Evolutionary conservation across 2,113 vertebrate species (phyloP).

Genomic region (Heterotilapia buettikoferi): DNA sequence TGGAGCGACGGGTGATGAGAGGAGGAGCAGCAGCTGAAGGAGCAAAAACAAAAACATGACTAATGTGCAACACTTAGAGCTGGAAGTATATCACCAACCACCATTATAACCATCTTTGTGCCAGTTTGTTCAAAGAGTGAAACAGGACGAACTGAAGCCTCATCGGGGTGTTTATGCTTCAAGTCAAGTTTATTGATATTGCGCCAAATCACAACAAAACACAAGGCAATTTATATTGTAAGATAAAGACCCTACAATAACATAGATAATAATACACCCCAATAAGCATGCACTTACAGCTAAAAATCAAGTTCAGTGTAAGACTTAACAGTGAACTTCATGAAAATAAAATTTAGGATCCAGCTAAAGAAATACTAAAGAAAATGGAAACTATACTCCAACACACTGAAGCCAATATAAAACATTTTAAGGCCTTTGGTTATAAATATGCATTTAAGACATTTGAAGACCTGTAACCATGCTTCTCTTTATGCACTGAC

Average conservation of each 20-base stretch:
- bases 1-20: conserved; percentile 57
- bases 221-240: rapidly evolving
- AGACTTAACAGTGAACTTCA: not conserved
- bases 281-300: not conserved
- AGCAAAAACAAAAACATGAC: not conserved
- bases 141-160: not conserved
- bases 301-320: rapidly evolving
- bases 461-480: not conserved
- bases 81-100: no score
- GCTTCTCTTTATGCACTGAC: no score
- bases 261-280: not conserved
- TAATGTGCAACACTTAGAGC: not conserved
- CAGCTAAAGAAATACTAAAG: not conserved
- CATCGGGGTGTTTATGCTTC: not conserved
- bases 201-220: not conserved
- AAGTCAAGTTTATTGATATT: rapidly evolving
- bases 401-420: not conserved
- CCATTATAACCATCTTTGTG: not conserved
- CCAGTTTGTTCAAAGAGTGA: not conserved
- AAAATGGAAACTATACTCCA: not conserved
- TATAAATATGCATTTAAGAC: not conserved
- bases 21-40: conserved; percentile 36
- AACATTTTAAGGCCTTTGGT: rapidly evolving
- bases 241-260: not conserved
- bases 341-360: not conserved